phyloP scores from a whole-genome alignment of 2,888 invertebrate species.

The Chelonus formosanus region DNA sequence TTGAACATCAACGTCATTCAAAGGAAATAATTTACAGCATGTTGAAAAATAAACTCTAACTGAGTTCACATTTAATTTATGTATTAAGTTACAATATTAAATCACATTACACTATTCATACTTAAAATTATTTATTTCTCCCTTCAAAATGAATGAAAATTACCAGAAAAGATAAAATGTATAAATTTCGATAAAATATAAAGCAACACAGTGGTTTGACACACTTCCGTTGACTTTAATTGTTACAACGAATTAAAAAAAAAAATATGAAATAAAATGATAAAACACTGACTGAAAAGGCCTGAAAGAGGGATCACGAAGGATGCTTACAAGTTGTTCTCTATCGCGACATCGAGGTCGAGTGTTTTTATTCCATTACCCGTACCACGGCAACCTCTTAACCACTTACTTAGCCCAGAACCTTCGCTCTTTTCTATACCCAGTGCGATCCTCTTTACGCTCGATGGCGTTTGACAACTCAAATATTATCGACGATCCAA shows the following conservation, averaged over 20 bases:
- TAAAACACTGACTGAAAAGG: constrained; percentile 21
- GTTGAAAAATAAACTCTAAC: too few species aligned
- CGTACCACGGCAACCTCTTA: constrained; percentile 53
- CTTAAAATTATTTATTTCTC: too few species aligned
- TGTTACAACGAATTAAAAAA: constrained; percentile 10
- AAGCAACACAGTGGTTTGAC: background rate
- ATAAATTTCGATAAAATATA: too few species aligned
- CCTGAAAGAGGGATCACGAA: background rate
- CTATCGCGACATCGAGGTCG: constrained; percentile 52
- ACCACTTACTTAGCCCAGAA: constrained; percentile 58
- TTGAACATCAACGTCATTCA: too few species aligned
- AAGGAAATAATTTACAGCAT: too few species aligned
- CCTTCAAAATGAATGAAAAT: too few species aligned
- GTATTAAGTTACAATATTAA: too few species aligned
- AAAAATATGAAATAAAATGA: constrained; percentile 21
- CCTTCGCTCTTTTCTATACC: constrained; percentile 44
- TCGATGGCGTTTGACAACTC: constrained; percentile 56
- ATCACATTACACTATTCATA: too few species aligned
- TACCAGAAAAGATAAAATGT: too few species aligned
- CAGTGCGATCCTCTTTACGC: constrained; percentile 28
- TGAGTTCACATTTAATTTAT: too few species aligned
- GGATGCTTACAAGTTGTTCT: constrained; percentile 18
- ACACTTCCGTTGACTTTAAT: background rate
- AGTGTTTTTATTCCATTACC: constrained; percentile 64
- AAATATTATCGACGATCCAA: constrained; percentile 57